These are phyloP conservation scores for Eurois occulta DNA, from an alignment of 2,888 invertebrate species.

Conservation along the genomic window DNA sequence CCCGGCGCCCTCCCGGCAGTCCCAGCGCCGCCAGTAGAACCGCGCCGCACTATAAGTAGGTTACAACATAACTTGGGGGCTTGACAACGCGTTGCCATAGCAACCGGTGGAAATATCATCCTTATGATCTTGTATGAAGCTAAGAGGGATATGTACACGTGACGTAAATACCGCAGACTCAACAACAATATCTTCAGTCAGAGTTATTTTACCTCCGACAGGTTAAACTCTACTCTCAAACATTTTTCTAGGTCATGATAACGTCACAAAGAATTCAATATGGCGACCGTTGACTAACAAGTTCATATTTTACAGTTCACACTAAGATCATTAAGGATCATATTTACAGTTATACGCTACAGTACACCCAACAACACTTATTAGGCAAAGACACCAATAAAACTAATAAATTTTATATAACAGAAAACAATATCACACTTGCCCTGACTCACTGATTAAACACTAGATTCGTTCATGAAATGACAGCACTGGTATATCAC, in stretches of 20 bases:
- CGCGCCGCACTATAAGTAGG: slow-evolving; percentile 20
- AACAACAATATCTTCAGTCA: neutral
- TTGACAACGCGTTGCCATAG: slow-evolving; percentile 39
- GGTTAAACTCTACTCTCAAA: neutral
- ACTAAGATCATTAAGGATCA: slow-evolving; percentile 11
- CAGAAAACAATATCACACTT: slow-evolving; percentile 60
- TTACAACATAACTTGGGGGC: slow-evolving; percentile 6
- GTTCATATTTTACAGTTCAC: neutral
- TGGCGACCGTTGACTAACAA: neutral
- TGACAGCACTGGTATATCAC: slow-evolving; percentile 43
- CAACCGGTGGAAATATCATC: slow-evolving; percentile 21
- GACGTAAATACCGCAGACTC: neutral
- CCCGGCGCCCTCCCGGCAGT: neutral
- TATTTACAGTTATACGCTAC: slow-evolving; percentile 24
- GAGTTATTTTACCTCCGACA: neutral
- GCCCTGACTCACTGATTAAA: slow-evolving; percentile 45
- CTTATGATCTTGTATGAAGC: slow-evolving; percentile 8
- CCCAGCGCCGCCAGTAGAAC: neutral
- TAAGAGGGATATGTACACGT: neutral
- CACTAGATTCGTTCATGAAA: slow-evolving; percentile 47
- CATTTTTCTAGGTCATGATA: neutral
- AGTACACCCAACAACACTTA: slow-evolving; percentile 35
- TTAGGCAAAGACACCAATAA: slow-evolving; percentile 36
- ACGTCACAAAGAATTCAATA: neutral
- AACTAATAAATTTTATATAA: slow-evolving; percentile 48